A percentile compares a stretch with the other conserved stretches of the same genome.
These are phyloP conservation scores for Leucosticte australis DNA, from an alignment of 2,113 vertebrate genomes.

Conservation along the genomic window DNA sequence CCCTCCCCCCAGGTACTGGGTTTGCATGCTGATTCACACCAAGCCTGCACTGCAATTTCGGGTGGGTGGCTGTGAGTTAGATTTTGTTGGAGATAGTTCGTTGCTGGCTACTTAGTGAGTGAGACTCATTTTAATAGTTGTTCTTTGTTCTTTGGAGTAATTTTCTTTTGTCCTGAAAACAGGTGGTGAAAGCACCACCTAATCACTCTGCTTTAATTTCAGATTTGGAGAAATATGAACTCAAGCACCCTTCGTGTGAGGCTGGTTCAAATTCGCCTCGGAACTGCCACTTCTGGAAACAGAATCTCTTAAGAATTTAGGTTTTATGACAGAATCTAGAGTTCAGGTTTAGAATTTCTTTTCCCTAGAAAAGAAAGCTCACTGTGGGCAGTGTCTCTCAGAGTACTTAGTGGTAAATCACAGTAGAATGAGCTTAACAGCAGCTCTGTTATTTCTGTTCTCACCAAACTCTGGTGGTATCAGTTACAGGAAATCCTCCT, in stretches of 20 bases:
- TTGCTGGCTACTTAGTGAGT: conserved; percentile 14
- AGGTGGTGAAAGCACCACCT: not conserved
- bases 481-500: not conserved
- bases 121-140: not conserved
- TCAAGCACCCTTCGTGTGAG: accelerated
- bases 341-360: not conserved
- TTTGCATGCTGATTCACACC: conserved; percentile 50
- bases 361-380: not conserved
- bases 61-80: conserved; percentile 60
- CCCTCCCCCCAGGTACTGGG: conserved; percentile 20
- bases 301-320: not conserved
- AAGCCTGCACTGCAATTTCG: not conserved
- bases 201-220: not conserved
- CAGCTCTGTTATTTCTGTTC: not conserved
- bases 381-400: accelerated
- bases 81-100: conserved; percentile 30
- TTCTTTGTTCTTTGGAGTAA: conserved; percentile 4
- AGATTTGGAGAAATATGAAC: not conserved
- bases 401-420: not conserved
- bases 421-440: not conserved
- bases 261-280: not conserved
- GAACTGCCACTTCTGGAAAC: not conserved
- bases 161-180: not conserved
- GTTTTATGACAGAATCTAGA: not conserved
- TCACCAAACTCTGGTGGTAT: not conserved